Base-by-base conservation (phyloP, 2,888 invertebrate species). In the Sturmia bella region DNA sequence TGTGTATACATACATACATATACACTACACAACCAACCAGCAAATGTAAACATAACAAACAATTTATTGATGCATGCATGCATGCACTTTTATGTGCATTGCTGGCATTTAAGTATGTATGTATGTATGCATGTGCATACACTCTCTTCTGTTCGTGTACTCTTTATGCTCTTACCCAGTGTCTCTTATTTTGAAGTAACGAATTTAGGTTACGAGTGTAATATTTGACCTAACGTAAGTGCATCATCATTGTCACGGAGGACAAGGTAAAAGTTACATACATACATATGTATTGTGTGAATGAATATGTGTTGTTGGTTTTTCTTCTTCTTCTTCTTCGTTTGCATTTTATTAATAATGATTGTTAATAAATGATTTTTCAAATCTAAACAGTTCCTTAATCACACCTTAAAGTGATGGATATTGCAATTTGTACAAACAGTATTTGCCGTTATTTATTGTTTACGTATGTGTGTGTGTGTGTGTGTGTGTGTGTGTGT, bases 151-250 rank as follows among this genome's bases (percentile, higher is more conserved):
- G 21, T 9, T n/a, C 7, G 11, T 27, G 37, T n/a, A 6, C 39
- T 24, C 15, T 45, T 61, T 54, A 39, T 48, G 24, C 54, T 77
- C 45, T 77, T 63, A 15, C 45, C 21, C 13, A 68, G 24, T 32
- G 68, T 50, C 68, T 74, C 57, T 75, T 56, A 15, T 32, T 24
- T 68, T 57, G 27, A 27, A 32, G 32, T 80, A 70, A 70, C 64
- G 78, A 75, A 82, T 82, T 82, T 82, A 82, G 82, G 82, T 82
- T 82, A 82, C 78, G 82, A 82, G 82, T 82, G 78, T 78, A 78
- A 78, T 78, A 82, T 82, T 82, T 82, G 82, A 82, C 82, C 82
- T 82, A 75, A 82, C 82, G 74, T 70, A 82, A 82, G 78, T 82
- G 82, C 82, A 82, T 78, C 82, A 82, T 78, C 82, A 82, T 78